Conservation (phyloP, 2,113 vertebrate species). For the Agapornis roseicollis region DNA sequence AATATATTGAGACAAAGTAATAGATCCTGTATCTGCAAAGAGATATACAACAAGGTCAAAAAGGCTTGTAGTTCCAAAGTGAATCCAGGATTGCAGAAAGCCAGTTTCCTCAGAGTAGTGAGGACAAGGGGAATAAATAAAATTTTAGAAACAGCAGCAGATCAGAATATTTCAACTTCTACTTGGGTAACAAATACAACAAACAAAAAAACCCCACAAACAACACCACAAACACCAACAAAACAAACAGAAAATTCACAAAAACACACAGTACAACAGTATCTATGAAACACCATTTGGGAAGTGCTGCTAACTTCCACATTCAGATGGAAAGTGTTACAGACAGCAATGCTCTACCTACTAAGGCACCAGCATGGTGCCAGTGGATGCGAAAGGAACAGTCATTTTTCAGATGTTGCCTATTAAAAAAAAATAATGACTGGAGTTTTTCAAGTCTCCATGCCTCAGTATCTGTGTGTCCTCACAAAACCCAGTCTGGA, state of each 20-base stretch:
- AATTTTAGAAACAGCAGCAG: not conserved
- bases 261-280: not conserved
- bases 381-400: not conserved
- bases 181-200: not conserved
- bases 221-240: not conserved
- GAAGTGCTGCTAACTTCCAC: not conserved
- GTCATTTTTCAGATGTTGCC: not conserved
- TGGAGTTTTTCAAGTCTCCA: not conserved
- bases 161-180: not conserved
- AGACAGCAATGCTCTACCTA: not conserved
- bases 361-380: not conserved
- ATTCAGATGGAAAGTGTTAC: not conserved
- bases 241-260: not conserved
- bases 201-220: not conserved
- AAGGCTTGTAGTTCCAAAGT: not conserved
- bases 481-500: not conserved
- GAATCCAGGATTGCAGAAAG: not conserved
- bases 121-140: not conserved
- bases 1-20: constrained; percentile 97
- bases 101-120: not conserved
- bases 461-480: not conserved
- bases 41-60: not conserved
- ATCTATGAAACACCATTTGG: not conserved
- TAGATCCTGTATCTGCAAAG: constrained; percentile 92
- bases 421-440: not conserved